Percentiles rank a stretch among this genome's conserved stretches.
Conservation (phyloP, 2,888 invertebrate species). For the Patella depressa region DNA sequence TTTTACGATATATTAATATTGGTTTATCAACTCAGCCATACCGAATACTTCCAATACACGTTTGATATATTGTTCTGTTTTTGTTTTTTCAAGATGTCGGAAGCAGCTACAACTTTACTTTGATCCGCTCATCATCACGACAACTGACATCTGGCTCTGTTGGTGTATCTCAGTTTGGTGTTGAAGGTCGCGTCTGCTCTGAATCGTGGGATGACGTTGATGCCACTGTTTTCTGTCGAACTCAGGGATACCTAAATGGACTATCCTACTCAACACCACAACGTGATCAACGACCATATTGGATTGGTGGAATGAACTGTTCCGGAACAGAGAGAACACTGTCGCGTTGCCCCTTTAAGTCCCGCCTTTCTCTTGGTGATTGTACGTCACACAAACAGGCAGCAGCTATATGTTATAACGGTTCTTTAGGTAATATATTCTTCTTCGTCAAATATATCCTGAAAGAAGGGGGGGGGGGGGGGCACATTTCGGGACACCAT, state of each 20-base stretch:
- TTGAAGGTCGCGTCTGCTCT: slow-evolving; percentile 71
- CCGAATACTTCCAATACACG: too few relatives aligned
- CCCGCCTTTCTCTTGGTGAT: neutral
- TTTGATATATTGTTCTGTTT: neutral
- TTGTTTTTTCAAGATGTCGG: neutral
- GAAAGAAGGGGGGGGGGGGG: too few relatives aligned
- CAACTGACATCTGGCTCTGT: slow-evolving; percentile 28
- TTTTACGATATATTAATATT: too few relatives aligned
- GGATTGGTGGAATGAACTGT: neutral
- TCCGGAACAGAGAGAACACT: neutral
- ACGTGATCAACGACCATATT: neutral
- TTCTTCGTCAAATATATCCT: too few relatives aligned
- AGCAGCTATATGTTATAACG: neutral
- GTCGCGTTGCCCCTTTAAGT: neutral
- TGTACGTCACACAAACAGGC: neutral
- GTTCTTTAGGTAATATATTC: neutral
- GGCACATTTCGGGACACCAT: too few relatives aligned
- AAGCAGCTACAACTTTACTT: neutral
- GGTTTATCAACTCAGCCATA: too few relatives aligned
- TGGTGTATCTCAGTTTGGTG: slow-evolving; percentile 57
- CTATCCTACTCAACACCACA: slow-evolving; percentile 38
- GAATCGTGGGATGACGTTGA: slow-evolving; percentile 53
- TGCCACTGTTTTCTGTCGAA: slow-evolving; percentile 53
- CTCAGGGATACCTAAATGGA: slow-evolving; percentile 45
- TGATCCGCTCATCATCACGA: neutral